Evolutionary conservation across 1,140 invertebrate genomes (phyloP).

Genomic region (Temnothorax longispinosus): DNA sequence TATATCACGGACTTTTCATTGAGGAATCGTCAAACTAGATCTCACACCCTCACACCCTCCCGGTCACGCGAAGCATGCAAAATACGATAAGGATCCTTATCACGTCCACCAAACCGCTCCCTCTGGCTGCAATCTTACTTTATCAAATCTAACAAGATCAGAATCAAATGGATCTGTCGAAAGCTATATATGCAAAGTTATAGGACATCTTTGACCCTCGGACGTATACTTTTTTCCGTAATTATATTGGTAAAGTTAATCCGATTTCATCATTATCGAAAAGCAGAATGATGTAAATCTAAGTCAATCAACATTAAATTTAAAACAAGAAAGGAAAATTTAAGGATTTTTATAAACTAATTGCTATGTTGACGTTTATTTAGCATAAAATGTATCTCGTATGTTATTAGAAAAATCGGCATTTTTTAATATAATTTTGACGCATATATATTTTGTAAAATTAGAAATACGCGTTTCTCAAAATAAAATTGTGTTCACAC

Average conservation of each 20-base stretch:
- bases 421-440: neutral
- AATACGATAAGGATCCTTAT: conserved; percentile 60
- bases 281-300: neutral
- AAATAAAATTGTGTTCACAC: neutral
- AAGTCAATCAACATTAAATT: neutral
- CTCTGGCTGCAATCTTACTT: conserved; percentile 26
- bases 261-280: neutral
- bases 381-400: neutral
- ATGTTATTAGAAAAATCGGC: neutral
- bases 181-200: neutral
- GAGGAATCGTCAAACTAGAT: conserved; percentile 61
- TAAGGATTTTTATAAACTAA: neutral
- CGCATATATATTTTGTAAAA: neutral
- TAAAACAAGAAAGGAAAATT: neutral
- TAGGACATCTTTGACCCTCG: neutral
- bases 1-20: conserved; percentile 61
- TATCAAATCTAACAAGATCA: conserved; percentile 39
- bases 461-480: neutral
- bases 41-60: conserved; percentile 11
- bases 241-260: neutral
- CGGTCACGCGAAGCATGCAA: conserved; percentile 61
- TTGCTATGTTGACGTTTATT: neutral
- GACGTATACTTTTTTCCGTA: neutral
- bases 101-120: conserved; percentile 58
- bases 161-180: neutral